Percentiles rank a stretch among this genome's conserved stretches.
Conservation (phyloP, 2,113 vertebrate genomes). For the Amphiprion percula region DNA sequence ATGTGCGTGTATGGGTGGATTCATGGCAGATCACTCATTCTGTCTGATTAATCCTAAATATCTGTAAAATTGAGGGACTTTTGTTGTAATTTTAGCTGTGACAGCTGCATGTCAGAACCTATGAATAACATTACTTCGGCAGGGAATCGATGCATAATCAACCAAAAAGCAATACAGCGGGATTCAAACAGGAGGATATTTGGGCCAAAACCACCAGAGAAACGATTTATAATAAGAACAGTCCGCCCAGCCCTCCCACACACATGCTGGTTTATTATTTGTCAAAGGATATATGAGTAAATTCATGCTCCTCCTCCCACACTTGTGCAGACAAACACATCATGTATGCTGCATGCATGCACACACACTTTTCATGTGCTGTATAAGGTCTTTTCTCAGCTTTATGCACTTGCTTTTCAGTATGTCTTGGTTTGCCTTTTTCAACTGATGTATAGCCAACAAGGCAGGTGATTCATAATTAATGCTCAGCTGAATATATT, state of each 20-base stretch:
- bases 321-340: conserved; percentile 22
- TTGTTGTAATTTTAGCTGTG: conserved; percentile 40
- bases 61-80: conserved; percentile 44
- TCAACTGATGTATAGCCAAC: conserved; percentile 65
- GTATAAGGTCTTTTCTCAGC: conserved; percentile 45
- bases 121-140: conserved; percentile 73
- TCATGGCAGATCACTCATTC: conserved; percentile 18
- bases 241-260: neutral
- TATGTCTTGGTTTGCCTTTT: conserved; percentile 55
- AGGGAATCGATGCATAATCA: conserved; percentile 40
- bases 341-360: conserved; percentile 1
- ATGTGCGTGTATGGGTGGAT: neutral
- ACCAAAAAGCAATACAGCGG: conserved; percentile 47
- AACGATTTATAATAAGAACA: conserved; percentile 28
- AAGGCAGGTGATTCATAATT: conserved; percentile 73
- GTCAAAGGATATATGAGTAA: conserved; percentile 32
- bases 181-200: conserved; percentile 45
- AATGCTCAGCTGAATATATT: conserved; percentile 65
- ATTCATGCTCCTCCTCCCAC: conserved; percentile 34
- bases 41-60: conserved; percentile 50
- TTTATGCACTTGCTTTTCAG: conserved; percentile 23
- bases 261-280: conserved; percentile 44
- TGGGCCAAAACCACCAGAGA: conserved; percentile 31
- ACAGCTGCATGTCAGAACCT: conserved; percentile 55
- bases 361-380: conserved; percentile 37